Percentiles rank a stretch among this genome's conserved stretches.
Conservation (phyloP, 2,113 vertebrate genomes). For the Chaenogobius annularis region DNA sequence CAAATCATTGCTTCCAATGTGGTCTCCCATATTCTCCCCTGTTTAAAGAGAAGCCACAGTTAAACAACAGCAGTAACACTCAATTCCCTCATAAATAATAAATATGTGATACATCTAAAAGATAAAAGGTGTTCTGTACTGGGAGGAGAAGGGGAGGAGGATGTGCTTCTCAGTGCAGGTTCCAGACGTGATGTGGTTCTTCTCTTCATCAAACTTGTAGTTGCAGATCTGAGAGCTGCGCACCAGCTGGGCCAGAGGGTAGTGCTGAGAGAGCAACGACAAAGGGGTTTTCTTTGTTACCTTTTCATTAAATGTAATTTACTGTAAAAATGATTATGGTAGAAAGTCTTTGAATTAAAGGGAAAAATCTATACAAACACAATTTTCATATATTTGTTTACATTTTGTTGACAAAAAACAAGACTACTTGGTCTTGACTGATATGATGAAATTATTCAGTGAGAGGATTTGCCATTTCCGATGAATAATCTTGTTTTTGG, state of each 20-base stretch:
- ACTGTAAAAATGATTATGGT: no score
- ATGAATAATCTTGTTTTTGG: no score
- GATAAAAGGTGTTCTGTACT: conserved; percentile 50
- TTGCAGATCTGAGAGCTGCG: conserved; percentile 87
- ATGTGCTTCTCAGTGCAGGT: conserved; percentile 88
- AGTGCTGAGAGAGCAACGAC: conserved; percentile 67
- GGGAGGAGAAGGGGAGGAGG: conserved; percentile 85
- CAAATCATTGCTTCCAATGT: conserved; percentile 82
- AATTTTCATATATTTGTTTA: no score
- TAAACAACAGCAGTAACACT: neutral
- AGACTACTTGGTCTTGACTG: no score
- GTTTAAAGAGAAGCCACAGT: conserved; percentile 1
- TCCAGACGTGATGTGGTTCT: conserved; percentile 83
- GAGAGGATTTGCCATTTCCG: no score
- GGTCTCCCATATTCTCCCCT: conserved; percentile 84
- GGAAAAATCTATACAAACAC: no score
- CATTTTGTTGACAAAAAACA: no score
- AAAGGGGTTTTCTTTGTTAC: neutral
- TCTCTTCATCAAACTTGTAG: conserved; percentile 86
- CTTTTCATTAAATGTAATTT: neutral
- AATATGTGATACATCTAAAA: neutral
- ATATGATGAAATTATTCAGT: no score
- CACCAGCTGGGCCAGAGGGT: conserved; percentile 80
- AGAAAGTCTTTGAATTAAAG: no score
- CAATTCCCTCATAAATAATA: neutral